phyloP scores from a whole-genome alignment of 2,888 invertebrate genomes.

The Tiliacea citrago region DNA sequence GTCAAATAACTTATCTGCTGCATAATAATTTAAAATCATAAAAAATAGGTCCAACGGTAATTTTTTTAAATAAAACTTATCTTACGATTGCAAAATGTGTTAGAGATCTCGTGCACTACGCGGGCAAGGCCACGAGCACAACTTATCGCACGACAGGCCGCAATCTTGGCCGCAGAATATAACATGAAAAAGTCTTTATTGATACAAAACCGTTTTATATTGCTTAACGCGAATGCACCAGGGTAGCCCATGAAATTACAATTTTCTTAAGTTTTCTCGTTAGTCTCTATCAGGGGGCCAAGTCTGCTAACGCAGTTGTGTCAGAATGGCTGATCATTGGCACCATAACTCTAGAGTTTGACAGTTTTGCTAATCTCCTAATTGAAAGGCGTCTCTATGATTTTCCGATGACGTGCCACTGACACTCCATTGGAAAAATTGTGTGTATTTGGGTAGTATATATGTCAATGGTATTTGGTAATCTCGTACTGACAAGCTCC shows the following conservation, averaged over 20 bases:
- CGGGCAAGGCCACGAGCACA: not conserved
- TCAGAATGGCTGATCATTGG: too few relatives aligned
- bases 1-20: not conserved
- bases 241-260: not conserved
- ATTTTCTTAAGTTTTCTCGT: not conserved
- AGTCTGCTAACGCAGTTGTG: too few relatives aligned
- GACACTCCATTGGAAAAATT: too few relatives aligned
- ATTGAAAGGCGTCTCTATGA: too few relatives aligned
- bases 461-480: too few relatives aligned
- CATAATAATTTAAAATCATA: not conserved
- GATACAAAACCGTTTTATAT: not conserved
- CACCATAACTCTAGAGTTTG: too few relatives aligned
- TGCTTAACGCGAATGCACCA: not conserved
- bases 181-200: not conserved
- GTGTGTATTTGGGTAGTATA: too few relatives aligned
- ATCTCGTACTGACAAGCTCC: too few relatives aligned
- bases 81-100: not conserved
- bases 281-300: not conserved
- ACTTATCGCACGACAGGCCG: not conserved
- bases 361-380: too few relatives aligned
- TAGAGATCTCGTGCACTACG: not conserved
- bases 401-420: too few relatives aligned
- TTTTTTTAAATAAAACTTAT: not conserved
- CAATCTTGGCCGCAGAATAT: not conserved
- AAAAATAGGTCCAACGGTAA: not conserved